Base-by-base conservation (phyloP, 1,140 invertebrate genomes). In the Trichoplusia ni region DNA sequence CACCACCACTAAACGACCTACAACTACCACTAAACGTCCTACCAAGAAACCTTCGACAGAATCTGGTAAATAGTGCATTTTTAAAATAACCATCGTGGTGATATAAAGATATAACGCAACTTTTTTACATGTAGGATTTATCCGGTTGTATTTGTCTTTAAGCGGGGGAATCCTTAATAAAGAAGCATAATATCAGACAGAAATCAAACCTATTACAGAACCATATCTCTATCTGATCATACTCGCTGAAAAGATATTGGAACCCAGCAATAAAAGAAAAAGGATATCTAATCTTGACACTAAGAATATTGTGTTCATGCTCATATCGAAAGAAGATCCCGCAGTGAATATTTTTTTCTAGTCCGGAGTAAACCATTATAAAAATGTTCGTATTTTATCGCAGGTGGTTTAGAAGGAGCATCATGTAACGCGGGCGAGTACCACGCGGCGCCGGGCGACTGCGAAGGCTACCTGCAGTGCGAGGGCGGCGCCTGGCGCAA, bases 391-490 rank as follows among this genome's bases (percentile, higher is more conserved):
- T 6, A 37, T 27, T 35, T 11, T 35, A 35, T 53, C 42, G 27
- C 16, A 81, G 82, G 71, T 4, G 53, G 47, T 21, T 27, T 83
- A 31, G 89, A 91, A 65, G 90, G 90, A 5, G 74, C 69, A 0
- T 59, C 90, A 0, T 97, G 96, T 65, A 81, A 79, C 6, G 81
- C 92, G 0, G 95, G 95, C 0, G 90, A 94, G 23, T 96, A 95
- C 77, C 84, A 91, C 18, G 81, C 94, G 0, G 94, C 95, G 64
- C 92, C 93, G 0, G 87, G 78, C 0, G 95, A 95, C 75, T 97
- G 96, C 69, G 94, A 93, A 60, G 92, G 92, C 0, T 97, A 96
- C 76, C 94, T 94, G 58, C 92, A 95, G 75, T 97, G 96, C 74
- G 92, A 95, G 8, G 86, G 93, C 2, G 95, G 95, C 0, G 93